These are phyloP conservation scores for Helostoma temminkii DNA, from an alignment of 2,797 vertebrate genomes.

Conservation along the genomic window DNA sequence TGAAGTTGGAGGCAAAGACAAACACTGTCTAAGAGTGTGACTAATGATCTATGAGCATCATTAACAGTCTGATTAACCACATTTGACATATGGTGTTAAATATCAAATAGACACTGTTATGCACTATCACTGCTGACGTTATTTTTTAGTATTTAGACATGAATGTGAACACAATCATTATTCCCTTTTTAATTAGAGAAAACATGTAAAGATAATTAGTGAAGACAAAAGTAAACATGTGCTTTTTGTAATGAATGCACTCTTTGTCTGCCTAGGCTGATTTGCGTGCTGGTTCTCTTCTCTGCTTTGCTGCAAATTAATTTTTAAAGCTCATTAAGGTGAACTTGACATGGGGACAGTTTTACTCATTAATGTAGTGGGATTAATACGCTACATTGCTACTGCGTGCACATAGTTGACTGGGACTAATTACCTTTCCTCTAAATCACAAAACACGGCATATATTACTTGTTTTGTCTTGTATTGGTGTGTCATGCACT, in stretches of 20 bases:
- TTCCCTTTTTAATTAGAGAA: constrained; percentile 32
- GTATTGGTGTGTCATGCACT: neutral
- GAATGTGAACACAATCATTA: neutral
- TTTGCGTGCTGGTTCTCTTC: constrained; percentile 22
- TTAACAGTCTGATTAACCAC: constrained; percentile 6
- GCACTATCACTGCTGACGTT: neutral
- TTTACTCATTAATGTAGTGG: constrained; percentile 17
- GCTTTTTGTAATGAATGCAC: constrained; percentile 6
- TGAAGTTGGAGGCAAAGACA: constrained; percentile 10
- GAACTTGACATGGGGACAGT: constrained; percentile 21
- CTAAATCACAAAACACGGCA: constrained; percentile 1
- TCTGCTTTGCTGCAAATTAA: constrained; percentile 11
- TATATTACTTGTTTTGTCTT: constrained; percentile 6
- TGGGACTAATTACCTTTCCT: constrained; percentile 21
- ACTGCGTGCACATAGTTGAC: neutral
- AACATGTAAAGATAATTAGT: constrained; percentile 16
- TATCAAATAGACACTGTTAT: neutral
- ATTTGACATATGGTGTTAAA: neutral
- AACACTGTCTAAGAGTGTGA: constrained; percentile 21
- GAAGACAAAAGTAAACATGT: neutral
- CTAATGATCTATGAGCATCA: constrained; percentile 24
- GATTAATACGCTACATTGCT: constrained; percentile 30
- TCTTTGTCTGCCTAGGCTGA: constrained; percentile 24
- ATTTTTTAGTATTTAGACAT: neutral
- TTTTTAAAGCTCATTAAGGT: constrained; percentile 47